A percentile compares a stretch with the other conserved stretches of the same genome.
phyloP scores from a whole-genome alignment of 2,797 vertebrate genomes.

The Gouania willdenowi region DNA sequence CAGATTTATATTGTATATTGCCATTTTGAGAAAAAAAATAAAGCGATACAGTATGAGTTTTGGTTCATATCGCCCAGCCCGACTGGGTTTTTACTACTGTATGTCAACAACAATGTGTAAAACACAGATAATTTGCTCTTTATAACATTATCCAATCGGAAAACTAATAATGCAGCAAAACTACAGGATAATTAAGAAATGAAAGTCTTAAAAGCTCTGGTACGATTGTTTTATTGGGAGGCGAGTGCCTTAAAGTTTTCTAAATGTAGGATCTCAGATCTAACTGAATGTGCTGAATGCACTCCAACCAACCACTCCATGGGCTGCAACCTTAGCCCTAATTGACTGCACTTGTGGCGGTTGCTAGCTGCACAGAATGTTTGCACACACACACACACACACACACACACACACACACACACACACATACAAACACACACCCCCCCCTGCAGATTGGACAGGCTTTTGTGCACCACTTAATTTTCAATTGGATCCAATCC shows the following conservation, averaged over 20 bases:
- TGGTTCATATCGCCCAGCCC: too few species aligned
- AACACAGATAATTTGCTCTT: conserved; percentile 3
- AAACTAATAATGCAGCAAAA: conserved; percentile 19
- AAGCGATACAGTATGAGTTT: too few species aligned
- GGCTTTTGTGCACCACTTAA: conserved; percentile 62
- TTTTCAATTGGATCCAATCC: conserved; percentile 69
- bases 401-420: too few species aligned
- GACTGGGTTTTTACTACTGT: too few species aligned
- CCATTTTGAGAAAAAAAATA: too few species aligned
- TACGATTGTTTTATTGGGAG: conserved; percentile 11
- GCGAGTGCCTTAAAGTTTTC: conserved; percentile 24
- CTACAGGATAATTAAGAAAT: conserved; percentile 17
- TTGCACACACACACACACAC: conserved; percentile 33
- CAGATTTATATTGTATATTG: too few species aligned
- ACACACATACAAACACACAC: conserved; percentile 32
- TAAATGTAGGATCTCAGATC: conserved; percentile 36
- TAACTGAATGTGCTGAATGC: conserved; percentile 49
- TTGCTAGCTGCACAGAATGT: conserved; percentile 32
- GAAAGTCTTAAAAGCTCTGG: conserved; percentile 2
- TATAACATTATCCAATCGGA: conserved; percentile 3
- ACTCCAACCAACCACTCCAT: conserved; percentile 38
- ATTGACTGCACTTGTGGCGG: conserved; percentile 47
- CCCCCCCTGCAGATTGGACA: conserved; percentile 45
- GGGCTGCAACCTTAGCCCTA: conserved; percentile 35
- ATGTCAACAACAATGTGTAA: conserved; percentile 4